Evolutionary conservation across 2,797 vertebrate species (phyloP).

Genomic region (Anolis apletophallus): DNA sequence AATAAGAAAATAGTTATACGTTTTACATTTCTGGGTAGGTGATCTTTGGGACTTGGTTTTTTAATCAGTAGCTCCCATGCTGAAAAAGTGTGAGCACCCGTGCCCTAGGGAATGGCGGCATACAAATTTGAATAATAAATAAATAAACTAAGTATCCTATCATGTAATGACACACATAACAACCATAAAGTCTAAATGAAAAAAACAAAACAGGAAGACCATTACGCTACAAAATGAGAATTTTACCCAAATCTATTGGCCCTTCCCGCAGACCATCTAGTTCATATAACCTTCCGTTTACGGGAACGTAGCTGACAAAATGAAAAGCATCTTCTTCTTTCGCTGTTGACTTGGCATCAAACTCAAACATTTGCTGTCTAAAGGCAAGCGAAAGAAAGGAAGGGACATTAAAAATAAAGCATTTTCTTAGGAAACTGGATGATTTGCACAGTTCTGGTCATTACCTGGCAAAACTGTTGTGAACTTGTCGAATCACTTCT

Average conservation of each 20-base stretch:
- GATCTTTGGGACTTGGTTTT: too few relatives aligned
- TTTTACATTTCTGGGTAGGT: too few relatives aligned
- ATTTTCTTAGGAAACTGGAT: conserved; percentile 7
- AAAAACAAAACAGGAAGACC: background rate
- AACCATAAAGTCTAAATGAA: background rate
- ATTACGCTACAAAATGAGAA: conserved; percentile 20
- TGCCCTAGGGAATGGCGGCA: too few relatives aligned
- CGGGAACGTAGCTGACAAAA: conserved; percentile 98
- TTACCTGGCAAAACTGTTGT: conserved; percentile 99
- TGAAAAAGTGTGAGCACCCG: too few relatives aligned
- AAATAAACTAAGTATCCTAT: too few relatives aligned
- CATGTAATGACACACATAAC: background rate
- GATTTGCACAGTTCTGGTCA: conserved; percentile 27
- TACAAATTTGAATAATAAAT: too few relatives aligned
- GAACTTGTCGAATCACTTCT: conserved; percentile 98
- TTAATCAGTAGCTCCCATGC: too few relatives aligned
- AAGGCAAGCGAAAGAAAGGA: background rate
- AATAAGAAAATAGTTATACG: too few relatives aligned
- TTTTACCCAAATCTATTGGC: conserved; percentile 95
- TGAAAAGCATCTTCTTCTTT: conserved; percentile 99
- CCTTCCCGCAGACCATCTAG: conserved; percentile 96
- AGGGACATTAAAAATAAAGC: conserved; percentile 49
- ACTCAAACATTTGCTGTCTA: conserved; percentile 99
- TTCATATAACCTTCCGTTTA: conserved; percentile 94
- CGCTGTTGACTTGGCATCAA: conserved; percentile 93